These are phyloP conservation scores for Drosophila truncata DNA, from an alignment of 1,140 invertebrate species.

Conservation along the genomic window DNA sequence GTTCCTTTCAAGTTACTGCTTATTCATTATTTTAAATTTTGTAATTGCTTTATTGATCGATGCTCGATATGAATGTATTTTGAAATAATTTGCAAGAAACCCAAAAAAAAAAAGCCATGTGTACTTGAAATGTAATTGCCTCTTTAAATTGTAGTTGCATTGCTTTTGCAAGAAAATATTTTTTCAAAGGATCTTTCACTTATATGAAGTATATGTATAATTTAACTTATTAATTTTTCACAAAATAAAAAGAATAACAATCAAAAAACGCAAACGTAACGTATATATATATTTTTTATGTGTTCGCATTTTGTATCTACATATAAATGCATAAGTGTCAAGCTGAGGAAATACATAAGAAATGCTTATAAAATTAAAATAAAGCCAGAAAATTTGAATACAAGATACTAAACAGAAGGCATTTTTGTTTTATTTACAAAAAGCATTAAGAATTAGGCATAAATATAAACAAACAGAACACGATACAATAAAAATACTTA, in stretches of 20 bases:
- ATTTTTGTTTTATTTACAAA: slow-evolving; percentile 73
- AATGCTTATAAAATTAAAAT: slow-evolving; percentile 65
- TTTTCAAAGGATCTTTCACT: slow-evolving; percentile 16
- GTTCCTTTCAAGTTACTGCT: background rate
- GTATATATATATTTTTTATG: slow-evolving; percentile 37
- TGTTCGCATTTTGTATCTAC: slow-evolving; percentile 74
- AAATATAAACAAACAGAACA: slow-evolving; percentile 32
- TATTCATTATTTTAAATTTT: slow-evolving; percentile 13
- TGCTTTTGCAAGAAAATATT: slow-evolving; percentile 11
- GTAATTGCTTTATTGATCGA: background rate
- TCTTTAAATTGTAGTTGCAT: slow-evolving; percentile 42
- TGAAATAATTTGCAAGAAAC: slow-evolving; percentile 52
- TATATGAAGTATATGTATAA: slow-evolving; percentile 32
- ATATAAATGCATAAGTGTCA: slow-evolving; percentile 60
- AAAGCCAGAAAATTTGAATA: slow-evolving; percentile 51
- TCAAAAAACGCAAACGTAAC: slow-evolving; percentile 43
- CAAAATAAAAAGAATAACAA: slow-evolving; percentile 13
- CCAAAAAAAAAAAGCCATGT: slow-evolving; percentile 8
- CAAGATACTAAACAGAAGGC: slow-evolving; percentile 49
- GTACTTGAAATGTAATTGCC: slow-evolving; percentile 29
- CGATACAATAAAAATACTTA: slow-evolving; percentile 40
- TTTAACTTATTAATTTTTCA: slow-evolving; percentile 57
- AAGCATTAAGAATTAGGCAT: slow-evolving; percentile 52
- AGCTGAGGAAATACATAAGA: slow-evolving; percentile 64
- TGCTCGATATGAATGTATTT: slow-evolving; percentile 34